These are phyloP conservation scores for Elegia similella DNA, from an alignment of 2,888 invertebrate genomes.

Conservation along the genomic window DNA sequence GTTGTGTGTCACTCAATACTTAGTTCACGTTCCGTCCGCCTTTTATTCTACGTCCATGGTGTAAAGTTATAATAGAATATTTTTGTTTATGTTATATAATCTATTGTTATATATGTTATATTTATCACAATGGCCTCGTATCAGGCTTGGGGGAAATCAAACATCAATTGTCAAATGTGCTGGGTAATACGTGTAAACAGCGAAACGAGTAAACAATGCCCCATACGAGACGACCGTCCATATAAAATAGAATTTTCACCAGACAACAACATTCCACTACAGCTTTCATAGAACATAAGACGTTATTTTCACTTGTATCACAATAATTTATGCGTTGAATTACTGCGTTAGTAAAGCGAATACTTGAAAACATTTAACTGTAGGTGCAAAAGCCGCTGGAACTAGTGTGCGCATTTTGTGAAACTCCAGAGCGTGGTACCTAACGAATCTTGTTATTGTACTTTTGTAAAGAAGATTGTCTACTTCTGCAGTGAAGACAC, in stretches of 20 bases:
- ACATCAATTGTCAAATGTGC: constrained; percentile 61
- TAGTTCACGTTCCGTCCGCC: too few relatives aligned
- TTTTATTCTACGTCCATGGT: too few relatives aligned
- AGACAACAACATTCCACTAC: not conserved
- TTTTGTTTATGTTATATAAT: too few relatives aligned
- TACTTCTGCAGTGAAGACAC: constrained; percentile 54
- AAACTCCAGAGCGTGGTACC: constrained; percentile 52
- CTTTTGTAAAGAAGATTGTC: constrained; percentile 69
- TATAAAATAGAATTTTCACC: constrained; percentile 23
- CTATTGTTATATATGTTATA: too few relatives aligned
- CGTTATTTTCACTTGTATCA: not conserved
- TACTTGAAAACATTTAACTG: constrained; percentile 55
- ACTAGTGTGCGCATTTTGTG: constrained; percentile 52
- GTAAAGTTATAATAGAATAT: too few relatives aligned
- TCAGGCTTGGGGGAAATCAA: constrained; percentile 53
- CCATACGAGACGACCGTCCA: constrained; percentile 15
- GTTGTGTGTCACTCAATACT: too few relatives aligned
- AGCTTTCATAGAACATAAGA: not conserved
- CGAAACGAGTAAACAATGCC: constrained; percentile 35
- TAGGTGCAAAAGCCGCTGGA: constrained; percentile 35
- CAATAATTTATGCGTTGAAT: constrained; percentile 13
- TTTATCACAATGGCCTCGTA: constrained; percentile 54
- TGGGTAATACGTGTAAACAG: constrained; percentile 42
- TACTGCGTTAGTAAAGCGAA: constrained; percentile 35
- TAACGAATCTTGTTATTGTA: constrained; percentile 77